A percentile compares a stretch with the other conserved stretches of the same genome.
Evolutionary conservation across 2,113 vertebrate species (phyloP).

Genomic region (Galeopterus variegatus): DNA sequence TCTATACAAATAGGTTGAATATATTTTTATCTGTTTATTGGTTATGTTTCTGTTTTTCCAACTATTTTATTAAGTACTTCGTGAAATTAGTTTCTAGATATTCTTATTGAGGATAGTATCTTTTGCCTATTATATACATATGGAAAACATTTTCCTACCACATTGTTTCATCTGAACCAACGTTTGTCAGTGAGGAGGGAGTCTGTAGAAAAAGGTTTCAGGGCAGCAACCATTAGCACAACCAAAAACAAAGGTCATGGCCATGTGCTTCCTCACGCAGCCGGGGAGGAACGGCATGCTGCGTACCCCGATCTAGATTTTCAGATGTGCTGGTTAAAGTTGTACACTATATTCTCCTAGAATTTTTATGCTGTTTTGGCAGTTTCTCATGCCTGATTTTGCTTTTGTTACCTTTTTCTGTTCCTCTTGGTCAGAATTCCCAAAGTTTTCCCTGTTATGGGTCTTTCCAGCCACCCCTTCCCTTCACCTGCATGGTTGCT

Average conservation of each 20-base stretch:
- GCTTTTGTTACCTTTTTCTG: background rate
- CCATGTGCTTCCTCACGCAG: fast-evolving
- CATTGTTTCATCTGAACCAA: background rate
- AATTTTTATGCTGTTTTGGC: background rate
- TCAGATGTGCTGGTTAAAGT: no score
- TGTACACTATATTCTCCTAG: fast-evolving
- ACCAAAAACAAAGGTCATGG: background rate
- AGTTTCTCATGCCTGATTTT: fast-evolving
- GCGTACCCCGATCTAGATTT: background rate
- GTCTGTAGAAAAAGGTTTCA: background rate
- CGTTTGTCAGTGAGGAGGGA: background rate
- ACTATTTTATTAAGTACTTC: background rate
- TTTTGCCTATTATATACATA: background rate
- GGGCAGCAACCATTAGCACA: no score
- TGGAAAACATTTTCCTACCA: background rate
- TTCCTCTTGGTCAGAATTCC: background rate
- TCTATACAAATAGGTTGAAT: background rate
- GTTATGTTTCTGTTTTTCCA: background rate
- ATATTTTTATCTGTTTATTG: background rate
- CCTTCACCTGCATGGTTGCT: fast-evolving
- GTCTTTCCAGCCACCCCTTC: background rate
- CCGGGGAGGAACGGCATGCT: background rate
- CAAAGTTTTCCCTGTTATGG: fast-evolving
- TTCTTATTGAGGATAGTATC: background rate
- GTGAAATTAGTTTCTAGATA: background rate